Base-by-base conservation (phyloP, 1,140 invertebrate genomes). In the Drosophila repletoides region DNA sequence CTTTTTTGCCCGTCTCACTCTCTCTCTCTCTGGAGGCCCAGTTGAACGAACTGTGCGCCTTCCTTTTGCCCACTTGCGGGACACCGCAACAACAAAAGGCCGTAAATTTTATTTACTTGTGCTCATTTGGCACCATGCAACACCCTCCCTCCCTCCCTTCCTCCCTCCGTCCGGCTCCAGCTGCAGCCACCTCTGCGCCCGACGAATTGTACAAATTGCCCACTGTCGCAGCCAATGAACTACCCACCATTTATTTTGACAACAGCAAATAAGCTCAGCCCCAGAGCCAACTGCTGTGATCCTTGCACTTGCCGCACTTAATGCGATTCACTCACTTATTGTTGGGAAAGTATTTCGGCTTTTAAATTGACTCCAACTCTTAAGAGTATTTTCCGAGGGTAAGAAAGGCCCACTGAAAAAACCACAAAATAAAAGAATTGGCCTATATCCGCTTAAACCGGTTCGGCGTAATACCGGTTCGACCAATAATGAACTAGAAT, bases 31-130 rank as follows among this genome's bases (percentile, higher is more conserved):
- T 9, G 12, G 6, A 12, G 28, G 24, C 6, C 3, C 17, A 21
- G 49, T 29, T 43, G 28, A 45, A 26, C 49, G 69, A 31, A 70
- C 49, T 51, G 24, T 26, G 38, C 17, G 1, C 36, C 40, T 26
- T 22, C 41, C 41, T 72, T 77, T 41, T 46, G 74, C 61, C 61
- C 58, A 72, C 79, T 75, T 79, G 74, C 80, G 74, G 63, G 12
- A 61, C 56, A 75, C 75, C 67, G 72, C 71, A 59, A 70, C 80
- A 86, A 84, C 80, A 86, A 84, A 86, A 75, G 79, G 67, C 80
- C 67, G 80, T 84, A 86, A 66, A 84, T 86, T 79, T 75, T 84
- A 84, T 84, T 84, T 84, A 86, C 67, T 75, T 64, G 75, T 63
- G 61, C 63, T 77, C 75, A 75, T 79, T 86, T 79, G 66, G 53